Base-by-base conservation (phyloP, 2,888 invertebrate species). In the Cheilosia variabilis region DNA sequence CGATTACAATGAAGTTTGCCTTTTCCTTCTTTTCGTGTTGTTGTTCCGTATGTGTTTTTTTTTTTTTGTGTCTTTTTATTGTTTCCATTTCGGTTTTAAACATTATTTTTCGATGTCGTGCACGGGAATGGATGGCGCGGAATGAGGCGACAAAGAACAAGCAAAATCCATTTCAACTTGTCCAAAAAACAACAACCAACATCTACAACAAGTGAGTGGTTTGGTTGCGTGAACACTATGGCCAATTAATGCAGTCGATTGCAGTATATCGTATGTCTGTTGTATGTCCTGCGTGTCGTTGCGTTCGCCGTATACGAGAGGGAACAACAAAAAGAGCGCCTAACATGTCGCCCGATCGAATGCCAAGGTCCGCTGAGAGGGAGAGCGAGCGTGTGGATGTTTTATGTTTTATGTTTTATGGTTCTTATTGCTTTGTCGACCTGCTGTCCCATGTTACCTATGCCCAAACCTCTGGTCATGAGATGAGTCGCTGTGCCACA, bases 161-260 rank as follows among this genome's bases (percentile, higher is more conserved):
- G 86, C 24, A 86, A 86, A 86, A 86, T 86, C 86, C 86, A 86
- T 86, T 86, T 81, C 43, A 52, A 52, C 50, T 66, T 60, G 71
- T 43, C 24, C 1, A 2, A 58, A 19, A 75, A 37, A 41, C 27
- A 50, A 41, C 47, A 57, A 57, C 15, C 50, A 22, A 50, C 27
- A 6, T 27, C 31, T 50, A 63, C 78, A 78, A 63, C 65, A 73
- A 76, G 62, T 75, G 55, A 60, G 57, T 71, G 71, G 72, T 62
- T 83, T 34, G 65, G 50, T 52, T 52, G 68, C 81, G 81, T 77
- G 86, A 81, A 86, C 86, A 86, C 86, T 86, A 86, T 86, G 86
- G 86, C 81, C 86, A 86, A 86, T 86, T 86, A 86, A 86, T 86
- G 86, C 62, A 77, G 86, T 76, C 81, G 86, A 81, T 86, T 86